Percentiles rank a stretch among this genome's conserved stretches.
Evolutionary conservation across 2,797 vertebrate species (phyloP).

Genomic region (Pangasius krempfi): DNA sequence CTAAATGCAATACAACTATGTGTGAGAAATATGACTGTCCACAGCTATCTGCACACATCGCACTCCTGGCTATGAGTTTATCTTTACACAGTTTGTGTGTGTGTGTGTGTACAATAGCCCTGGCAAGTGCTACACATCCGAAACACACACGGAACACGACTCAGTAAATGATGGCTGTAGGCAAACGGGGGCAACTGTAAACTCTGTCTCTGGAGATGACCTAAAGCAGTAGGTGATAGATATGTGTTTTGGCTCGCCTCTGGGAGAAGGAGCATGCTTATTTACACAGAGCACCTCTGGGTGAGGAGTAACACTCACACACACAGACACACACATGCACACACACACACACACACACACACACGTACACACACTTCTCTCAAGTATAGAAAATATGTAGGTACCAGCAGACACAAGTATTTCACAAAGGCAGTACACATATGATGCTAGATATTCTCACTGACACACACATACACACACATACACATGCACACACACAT

Average conservation of each 20-base stretch:
- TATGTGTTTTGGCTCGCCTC: slow-evolving; percentile 72
- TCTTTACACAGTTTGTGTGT: slow-evolving; percentile 72
- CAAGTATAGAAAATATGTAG: slow-evolving; percentile 13
- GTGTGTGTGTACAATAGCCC: slow-evolving; percentile 63
- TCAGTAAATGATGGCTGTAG: slow-evolving; percentile 77
- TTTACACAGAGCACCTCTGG: slow-evolving; percentile 82
- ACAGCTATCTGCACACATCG: slow-evolving; percentile 57
- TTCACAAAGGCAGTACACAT: not conserved
- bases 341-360: slow-evolving; percentile 29
- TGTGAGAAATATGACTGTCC: slow-evolving; percentile 51
- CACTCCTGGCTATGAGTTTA: slow-evolving; percentile 78
- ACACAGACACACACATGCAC: slow-evolving; percentile 31
- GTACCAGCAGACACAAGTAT: slow-evolving; percentile 6
- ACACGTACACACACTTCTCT: slow-evolving; percentile 20
- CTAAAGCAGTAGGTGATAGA: slow-evolving; percentile 77
- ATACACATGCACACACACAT: slow-evolving; percentile 2
- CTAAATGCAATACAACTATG: slow-evolving; percentile 63
- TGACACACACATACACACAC: not conserved
- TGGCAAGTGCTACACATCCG: slow-evolving; percentile 74
- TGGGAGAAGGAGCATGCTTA: slow-evolving; percentile 74
- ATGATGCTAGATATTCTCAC: not conserved
- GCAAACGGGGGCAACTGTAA: slow-evolving; percentile 63
- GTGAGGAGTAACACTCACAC: slow-evolving; percentile 63
- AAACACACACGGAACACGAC: slow-evolving; percentile 78
- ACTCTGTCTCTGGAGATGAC: slow-evolving; percentile 67